Evolutionary conservation across 2,888 invertebrate genomes (phyloP), one percentile per base, ranked within the genome.

Genomic region (Campoplex capitator): DNA sequence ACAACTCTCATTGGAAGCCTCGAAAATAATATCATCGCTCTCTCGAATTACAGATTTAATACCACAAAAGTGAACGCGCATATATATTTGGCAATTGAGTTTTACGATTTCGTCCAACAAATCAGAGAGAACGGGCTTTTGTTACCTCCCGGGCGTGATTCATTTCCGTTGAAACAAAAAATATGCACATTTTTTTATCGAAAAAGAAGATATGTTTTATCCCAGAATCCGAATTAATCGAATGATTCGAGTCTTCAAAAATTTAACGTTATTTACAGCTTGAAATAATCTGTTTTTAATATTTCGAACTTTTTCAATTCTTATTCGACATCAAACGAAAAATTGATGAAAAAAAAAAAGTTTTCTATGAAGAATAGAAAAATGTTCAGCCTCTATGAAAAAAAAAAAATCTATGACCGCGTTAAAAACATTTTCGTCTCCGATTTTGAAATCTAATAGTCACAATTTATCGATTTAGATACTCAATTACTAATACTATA

Each of bases 1-100:
- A 23, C 58, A 75, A 62, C 28, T 42, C 42, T 62, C 45, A 54
- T 42, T 75, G 67, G 51, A n/a, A 54, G 51, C 38, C 42, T 65
- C 76, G 65, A 65, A 18, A 67, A 68, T 78, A 78, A 78, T 68
- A 78, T 78, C 42, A 42, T 23, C 56, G 23, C 13, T 38, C 70
- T 68, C 56, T 42, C 67, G 54, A 68, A 85, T 85, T 85, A 85
- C 78, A 32, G 67, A 85, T 82, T 78, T 75, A 82, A 85, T 75
- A 56, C 74, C 67, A 48, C 38, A 11, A 23, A 23, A 7, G 18
- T 56, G 77, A 82, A 73, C n/a, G 68, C 68, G 74, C 62, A 62
- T 32, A 78, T 77, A 74, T 74, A 67, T 75, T 74, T 58, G 35
- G 18, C 38, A 51, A 82, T 76, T 76, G 45, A 45, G 32, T 76